These are phyloP conservation scores for Bathynomus jamesi DNA, from an alignment of 1,140 invertebrate genomes.

Conservation along the genomic window DNA sequence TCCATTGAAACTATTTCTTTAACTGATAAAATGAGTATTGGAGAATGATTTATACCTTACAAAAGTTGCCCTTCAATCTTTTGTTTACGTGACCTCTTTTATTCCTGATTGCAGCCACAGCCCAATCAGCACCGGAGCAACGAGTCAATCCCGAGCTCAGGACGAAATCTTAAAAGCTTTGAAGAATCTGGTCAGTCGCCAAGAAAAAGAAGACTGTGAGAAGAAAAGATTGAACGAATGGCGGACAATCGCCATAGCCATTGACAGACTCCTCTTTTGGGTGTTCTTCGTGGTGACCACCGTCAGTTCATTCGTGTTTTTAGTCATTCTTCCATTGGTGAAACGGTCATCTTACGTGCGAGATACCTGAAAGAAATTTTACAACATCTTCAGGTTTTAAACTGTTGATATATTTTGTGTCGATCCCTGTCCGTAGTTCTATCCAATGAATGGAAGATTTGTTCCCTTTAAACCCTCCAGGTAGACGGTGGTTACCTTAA, in stretches of 20 bases:
- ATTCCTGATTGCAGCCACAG: constrained; percentile 28
- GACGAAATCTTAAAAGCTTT: constrained; percentile 41
- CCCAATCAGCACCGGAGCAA: constrained; percentile 18
- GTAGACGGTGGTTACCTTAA: no score
- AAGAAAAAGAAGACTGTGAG: constrained; percentile 42
- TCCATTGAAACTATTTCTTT: no score
- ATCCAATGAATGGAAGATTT: neutral
- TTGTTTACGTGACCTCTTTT: neutral
- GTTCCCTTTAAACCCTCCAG: no score
- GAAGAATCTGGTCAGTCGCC: constrained; percentile 40
- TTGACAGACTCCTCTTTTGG: constrained; percentile 54
- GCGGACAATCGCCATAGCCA: constrained; percentile 46
- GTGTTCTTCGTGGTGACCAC: constrained; percentile 51
- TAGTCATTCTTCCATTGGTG: constrained; percentile 47
- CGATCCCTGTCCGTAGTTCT: neutral
- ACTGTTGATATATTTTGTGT: neutral
- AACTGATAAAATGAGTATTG: no score
- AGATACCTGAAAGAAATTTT: constrained; percentile 21
- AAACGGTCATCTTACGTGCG: constrained; percentile 39
- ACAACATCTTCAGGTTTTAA: neutral
- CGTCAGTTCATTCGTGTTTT: constrained; percentile 47
- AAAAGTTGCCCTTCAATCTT: no score
- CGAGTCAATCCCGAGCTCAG: constrained; percentile 31
- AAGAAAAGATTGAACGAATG: constrained; percentile 37
- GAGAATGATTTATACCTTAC: no score